Evolutionary conservation across 2,113 vertebrate genomes (phyloP).

Genomic region (Urocitellus parryii): DNA sequence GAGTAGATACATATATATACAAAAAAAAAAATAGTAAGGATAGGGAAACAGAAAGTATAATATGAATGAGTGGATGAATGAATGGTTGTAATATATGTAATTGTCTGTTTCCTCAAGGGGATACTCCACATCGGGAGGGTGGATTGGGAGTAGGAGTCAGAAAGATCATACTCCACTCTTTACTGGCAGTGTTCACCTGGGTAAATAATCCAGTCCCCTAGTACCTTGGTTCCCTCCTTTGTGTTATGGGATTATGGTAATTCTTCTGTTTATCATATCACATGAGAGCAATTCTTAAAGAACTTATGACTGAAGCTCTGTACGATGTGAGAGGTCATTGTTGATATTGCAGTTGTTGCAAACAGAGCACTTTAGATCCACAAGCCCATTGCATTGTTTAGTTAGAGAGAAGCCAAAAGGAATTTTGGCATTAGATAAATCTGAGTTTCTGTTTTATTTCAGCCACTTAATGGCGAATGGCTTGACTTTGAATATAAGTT

Average conservation of each 20-base stretch:
- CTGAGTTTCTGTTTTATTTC: slow-evolving; percentile 18
- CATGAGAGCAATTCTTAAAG: neutral
- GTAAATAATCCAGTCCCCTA: no score
- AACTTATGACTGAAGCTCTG: neutral
- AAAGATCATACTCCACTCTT: neutral
- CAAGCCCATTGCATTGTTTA: neutral
- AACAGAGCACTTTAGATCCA: neutral
- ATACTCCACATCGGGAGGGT: neutral
- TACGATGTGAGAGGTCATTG: neutral
- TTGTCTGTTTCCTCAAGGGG: neutral
- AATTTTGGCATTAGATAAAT: slow-evolving; percentile 4
- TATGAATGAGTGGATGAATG: neutral
- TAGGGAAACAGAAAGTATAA: neutral
- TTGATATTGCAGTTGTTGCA: neutral
- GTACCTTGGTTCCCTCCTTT: neutral
- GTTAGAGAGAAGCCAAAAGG: slow-evolving; percentile 44
- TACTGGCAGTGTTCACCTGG: neutral
- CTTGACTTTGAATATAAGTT: slow-evolving; percentile 19
- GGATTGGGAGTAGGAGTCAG: neutral
- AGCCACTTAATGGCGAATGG: neutral
- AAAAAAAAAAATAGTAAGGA: neutral
- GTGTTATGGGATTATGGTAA: neutral
- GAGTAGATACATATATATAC: neutral
- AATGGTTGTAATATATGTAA: neutral
- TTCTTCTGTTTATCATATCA: neutral